Evolutionary conservation across 2,888 invertebrate genomes (phyloP), one percentile per base, ranked within the genome.

Genomic region (Trilocha varians): DNA sequence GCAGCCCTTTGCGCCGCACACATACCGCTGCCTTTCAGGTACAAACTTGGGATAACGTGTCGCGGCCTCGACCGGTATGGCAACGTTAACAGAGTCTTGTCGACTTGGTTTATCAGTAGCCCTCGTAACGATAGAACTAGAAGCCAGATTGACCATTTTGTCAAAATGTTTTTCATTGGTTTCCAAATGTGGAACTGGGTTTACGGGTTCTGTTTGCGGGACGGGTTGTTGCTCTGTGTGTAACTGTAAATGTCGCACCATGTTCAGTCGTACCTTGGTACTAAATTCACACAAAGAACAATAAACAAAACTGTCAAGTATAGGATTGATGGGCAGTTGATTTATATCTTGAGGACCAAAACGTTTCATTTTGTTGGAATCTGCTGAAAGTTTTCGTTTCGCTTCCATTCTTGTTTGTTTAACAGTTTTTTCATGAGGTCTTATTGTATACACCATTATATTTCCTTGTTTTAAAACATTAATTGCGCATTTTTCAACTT

Each of bases 61-160:
- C 0, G 64, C 64, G 3, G 52, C 52, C 34, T 70, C 75, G 1
- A 69, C 48, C 1, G 53, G 39, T 9, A 48, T 32, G 2, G 55
- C 48, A 1, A 49, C 41, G 1, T 52, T 37, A 0, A 42, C 35
- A 5, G 39, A 41, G 2, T 59, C 62, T 0, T 43, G 34, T 1
- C 53, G 51, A 13, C 55, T 55, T 3, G 67, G 44, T 40, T 61
- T 68, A 3, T 69, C 70, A 8, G 51, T 46, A 14, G 42, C 52
- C 45, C 62, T 76, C 1, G 56, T 55, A 1, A 49, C 51, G 13
- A 70, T 53, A 9, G 90, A 93, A 52, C 91, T 93, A n/a, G 91
- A 90, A 0, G 95, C 94, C 13, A 94, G 84, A 66, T 95, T 95
- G 0, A 91, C 87, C 95, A 95, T 95, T 66, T 91, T 93, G 66